phyloP scores from a whole-genome alignment of 2,113 vertebrate genomes.

The Puntigrus tetrazona region DNA sequence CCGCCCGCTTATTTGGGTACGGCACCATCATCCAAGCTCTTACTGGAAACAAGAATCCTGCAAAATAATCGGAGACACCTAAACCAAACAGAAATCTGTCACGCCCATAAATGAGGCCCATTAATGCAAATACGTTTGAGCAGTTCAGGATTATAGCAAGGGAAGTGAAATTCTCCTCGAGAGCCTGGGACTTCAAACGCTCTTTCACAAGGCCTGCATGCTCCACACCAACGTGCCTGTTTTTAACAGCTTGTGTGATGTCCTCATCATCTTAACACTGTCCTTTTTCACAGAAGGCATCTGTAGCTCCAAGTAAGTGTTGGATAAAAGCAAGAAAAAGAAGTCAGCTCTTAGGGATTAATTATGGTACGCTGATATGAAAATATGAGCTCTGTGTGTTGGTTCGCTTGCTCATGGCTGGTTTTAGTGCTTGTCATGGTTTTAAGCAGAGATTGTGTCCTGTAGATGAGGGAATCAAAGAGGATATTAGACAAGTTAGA shows the following conservation, averaged over 20 bases:
- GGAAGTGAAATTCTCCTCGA: constrained; percentile 23
- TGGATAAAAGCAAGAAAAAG: constrained; percentile 21
- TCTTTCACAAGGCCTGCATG: constrained; percentile 20
- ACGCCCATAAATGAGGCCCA: constrained; percentile 34
- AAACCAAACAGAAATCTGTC: constrained; percentile 52
- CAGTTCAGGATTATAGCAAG: constrained; percentile 34
- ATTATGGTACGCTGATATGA: constrained; percentile 49
- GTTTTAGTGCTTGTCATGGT: background rate
- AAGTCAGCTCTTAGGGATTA: constrained; percentile 46
- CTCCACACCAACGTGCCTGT: constrained; percentile 29
- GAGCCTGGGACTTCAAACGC: constrained; percentile 33
- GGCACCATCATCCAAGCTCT: constrained; percentile 27
- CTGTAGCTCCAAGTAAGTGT: constrained; percentile 44
- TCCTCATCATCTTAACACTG: constrained; percentile 40
- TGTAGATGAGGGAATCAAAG: background rate
- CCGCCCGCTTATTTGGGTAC: constrained; percentile 48
- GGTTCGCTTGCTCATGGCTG: constrained; percentile 11
- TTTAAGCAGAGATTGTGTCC: constrained; percentile 12
- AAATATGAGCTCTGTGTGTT: constrained; percentile 26
- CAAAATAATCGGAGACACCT: constrained; percentile 40
- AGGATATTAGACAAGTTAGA: constrained; percentile 12
- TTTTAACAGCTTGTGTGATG: constrained; percentile 37
- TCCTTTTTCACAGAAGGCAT: constrained; percentile 43
- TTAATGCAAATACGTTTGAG: constrained; percentile 54
- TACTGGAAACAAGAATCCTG: constrained; percentile 50